phyloP scores from a whole-genome alignment of 2,797 vertebrate species.

The Pipistrellus nathusii region DNA sequence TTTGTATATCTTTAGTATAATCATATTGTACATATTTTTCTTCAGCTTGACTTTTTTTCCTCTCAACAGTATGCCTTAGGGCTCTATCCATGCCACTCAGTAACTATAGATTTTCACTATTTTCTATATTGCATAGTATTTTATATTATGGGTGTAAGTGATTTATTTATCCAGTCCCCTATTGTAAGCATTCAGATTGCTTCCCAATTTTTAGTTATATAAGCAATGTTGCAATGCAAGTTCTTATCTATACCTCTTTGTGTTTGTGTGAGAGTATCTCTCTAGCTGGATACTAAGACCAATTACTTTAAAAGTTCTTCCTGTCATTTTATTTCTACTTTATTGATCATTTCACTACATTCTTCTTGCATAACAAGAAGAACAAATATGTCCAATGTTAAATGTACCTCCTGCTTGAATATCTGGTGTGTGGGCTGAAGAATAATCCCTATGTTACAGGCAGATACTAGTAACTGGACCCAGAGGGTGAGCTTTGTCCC shows the following conservation, averaged over 20 bases:
- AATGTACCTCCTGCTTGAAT: conserved; percentile 13
- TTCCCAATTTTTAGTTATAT: conserved; percentile 18
- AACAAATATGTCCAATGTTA: background rate
- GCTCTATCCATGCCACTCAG: background rate
- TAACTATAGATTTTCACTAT: background rate
- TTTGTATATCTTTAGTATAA: background rate
- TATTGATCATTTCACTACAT: background rate
- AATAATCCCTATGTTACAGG: background rate
- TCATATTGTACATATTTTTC: conserved; percentile 25
- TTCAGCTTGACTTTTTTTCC: background rate
- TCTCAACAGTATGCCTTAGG: background rate
- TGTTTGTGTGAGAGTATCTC: background rate
- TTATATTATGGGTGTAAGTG: background rate
- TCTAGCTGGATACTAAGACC: background rate
- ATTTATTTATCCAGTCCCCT: background rate
- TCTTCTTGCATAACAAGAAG: background rate
- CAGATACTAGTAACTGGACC: background rate
- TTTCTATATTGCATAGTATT: background rate
- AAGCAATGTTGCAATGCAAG: background rate
- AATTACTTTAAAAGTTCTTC: conserved; percentile 24
- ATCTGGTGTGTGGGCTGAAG: background rate
- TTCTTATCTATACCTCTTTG: background rate
- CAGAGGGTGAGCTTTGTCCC: background rate
- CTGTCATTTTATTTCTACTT: background rate
- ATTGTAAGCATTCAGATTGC: background rate